These are phyloP conservation scores for Drosophila albomicans DNA, from an alignment of 1,140 invertebrate genomes.

Conservation along the genomic window DNA sequence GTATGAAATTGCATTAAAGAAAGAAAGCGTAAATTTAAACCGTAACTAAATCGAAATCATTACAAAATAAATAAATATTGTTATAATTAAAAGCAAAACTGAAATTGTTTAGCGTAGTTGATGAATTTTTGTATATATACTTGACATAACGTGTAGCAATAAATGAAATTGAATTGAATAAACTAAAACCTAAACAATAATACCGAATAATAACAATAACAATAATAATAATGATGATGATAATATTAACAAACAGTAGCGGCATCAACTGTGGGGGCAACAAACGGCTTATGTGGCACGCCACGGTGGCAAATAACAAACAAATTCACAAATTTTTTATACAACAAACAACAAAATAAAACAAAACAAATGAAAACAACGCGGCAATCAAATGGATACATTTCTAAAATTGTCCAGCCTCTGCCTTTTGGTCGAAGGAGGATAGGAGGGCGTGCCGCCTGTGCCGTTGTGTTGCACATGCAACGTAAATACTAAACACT, in stretches of 20 bases:
- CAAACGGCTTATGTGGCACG: conserved; percentile 40
- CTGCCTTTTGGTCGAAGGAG: conserved; percentile 37
- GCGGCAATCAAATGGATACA: conserved; percentile 78
- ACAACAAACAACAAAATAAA: conserved; percentile 11
- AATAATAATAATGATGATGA: conserved; percentile 21
- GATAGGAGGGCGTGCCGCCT: conserved; percentile 40
- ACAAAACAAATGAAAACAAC: conserved; percentile 22
- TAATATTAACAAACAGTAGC: neutral
- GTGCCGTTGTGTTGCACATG: conserved; percentile 17
- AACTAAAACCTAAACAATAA: conserved; percentile 44
- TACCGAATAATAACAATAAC: conserved; percentile 23
- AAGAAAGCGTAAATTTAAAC: conserved; percentile 50
- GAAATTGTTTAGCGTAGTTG: conserved; percentile 82
- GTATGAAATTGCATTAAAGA: conserved; percentile 76
- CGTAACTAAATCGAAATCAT: conserved; percentile 67
- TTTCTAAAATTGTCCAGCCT: conserved; percentile 77
- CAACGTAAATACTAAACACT: conserved; percentile 52
- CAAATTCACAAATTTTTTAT: conserved; percentile 63
- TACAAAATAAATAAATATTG: conserved; percentile 74
- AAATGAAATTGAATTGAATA: conserved; percentile 70
- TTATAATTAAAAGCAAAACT: conserved; percentile 71
- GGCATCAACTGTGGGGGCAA: conserved; percentile 20
- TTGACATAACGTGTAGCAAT: conserved; percentile 78
- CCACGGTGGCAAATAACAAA: conserved; percentile 39
- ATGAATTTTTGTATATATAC: conserved; percentile 81